Percentiles rank a stretch among this genome's conserved stretches.
These are phyloP conservation scores for Scomber japonicus DNA, from an alignment of 2,113 vertebrate species.

Conservation along the genomic window DNA sequence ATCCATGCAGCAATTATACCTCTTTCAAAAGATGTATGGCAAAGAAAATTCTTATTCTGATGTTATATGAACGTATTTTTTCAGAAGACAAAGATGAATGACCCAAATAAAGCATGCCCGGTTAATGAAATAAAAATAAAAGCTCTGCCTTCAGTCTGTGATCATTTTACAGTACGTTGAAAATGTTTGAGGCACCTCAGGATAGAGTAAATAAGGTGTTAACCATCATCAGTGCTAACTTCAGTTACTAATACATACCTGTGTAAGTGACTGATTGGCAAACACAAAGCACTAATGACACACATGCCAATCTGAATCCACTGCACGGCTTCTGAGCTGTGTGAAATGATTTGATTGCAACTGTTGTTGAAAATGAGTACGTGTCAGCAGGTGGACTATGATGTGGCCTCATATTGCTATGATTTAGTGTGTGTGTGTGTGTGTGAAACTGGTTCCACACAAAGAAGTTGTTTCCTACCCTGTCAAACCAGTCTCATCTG, in stretches of 20 bases:
- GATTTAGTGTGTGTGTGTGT: constrained; percentile 22
- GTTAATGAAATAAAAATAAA: constrained; percentile 16
- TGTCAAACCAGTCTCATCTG: constrained; percentile 41
- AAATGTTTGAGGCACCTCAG: constrained; percentile 8
- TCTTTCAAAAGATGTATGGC: constrained; percentile 19
- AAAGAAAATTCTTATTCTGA: not conserved
- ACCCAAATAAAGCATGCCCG: not conserved
- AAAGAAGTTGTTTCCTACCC: not conserved
- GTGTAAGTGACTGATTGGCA: constrained; percentile 40
- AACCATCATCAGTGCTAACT: constrained; percentile 38
- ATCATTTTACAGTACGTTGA: constrained; percentile 10
- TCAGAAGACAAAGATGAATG: not conserved
- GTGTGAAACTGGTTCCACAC: not conserved
- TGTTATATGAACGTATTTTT: not conserved
- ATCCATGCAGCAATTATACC: constrained; percentile 2
- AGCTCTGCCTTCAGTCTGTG: constrained; percentile 16
- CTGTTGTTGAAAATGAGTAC: constrained; percentile 39
- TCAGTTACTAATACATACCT: constrained; percentile 27
- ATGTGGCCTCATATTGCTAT: constrained; percentile 11
- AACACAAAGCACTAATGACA: constrained; percentile 50
- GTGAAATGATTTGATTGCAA: constrained; percentile 47
- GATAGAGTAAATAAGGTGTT: constrained; percentile 35
- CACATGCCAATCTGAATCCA: constrained; percentile 29
- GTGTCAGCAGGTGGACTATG: constrained; percentile 33
- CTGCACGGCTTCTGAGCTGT: constrained; percentile 1